phyloP scores from a whole-genome alignment of 1,140 invertebrate genomes.

The Solen grandis region DNA sequence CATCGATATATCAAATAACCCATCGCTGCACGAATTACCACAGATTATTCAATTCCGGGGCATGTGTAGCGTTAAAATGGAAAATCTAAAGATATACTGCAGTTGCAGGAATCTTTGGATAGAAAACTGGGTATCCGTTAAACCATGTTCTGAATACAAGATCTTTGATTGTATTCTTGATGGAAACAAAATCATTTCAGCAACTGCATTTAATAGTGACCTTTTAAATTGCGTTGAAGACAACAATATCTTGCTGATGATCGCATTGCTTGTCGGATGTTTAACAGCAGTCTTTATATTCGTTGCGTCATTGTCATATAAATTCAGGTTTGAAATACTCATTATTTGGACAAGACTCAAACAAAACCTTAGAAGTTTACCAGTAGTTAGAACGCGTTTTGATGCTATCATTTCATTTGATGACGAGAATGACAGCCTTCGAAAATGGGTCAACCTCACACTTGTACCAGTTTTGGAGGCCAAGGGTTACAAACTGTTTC shows the following conservation, averaged over 20 bases:
- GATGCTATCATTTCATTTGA: constrained; percentile 31
- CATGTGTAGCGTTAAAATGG: constrained; percentile 27
- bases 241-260: neutral
- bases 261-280: neutral
- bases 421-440: constrained; percentile 7
- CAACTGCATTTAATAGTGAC: neutral
- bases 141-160: neutral
- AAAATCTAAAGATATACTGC: constrained; percentile 10
- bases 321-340: neutral
- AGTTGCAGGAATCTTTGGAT: constrained; percentile 32
- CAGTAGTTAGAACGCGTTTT: neutral
- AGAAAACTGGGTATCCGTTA: constrained; percentile 14
- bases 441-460: constrained; percentile 14
- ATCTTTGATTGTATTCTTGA: neutral
- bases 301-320: neutral
- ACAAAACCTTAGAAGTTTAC: neutral
- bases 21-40: neutral
- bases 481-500: constrained; percentile 7
- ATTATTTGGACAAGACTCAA: neutral
- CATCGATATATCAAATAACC: constrained; percentile 36
- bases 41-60: constrained; percentile 14
- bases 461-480: neutral
- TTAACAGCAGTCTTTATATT: neutral
- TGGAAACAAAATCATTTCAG: neutral
- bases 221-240: neutral